These are phyloP conservation scores for Meghimatium bilineatum DNA, from an alignment of 2,888 invertebrate genomes.

Conservation along the genomic window DNA sequence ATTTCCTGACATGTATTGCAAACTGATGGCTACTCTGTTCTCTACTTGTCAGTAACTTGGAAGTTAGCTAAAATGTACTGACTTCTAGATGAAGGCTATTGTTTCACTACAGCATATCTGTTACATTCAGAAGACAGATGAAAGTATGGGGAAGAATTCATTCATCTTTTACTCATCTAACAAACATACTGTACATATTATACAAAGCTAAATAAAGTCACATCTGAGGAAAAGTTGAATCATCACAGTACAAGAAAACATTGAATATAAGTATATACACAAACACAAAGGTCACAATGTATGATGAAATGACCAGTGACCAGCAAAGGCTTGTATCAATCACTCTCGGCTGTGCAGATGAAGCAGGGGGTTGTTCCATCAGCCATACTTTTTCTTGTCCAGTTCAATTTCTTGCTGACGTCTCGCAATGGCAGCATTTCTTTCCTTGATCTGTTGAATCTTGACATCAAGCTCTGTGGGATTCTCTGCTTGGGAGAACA, in stretches of 20 bases:
- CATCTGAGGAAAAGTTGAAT: neutral
- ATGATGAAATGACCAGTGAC: neutral
- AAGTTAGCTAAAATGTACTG: neutral
- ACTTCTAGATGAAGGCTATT: neutral
- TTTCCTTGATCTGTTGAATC: conserved; percentile 65
- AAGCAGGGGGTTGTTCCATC: conserved; percentile 27
- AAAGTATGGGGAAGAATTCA: neutral
- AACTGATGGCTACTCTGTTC: no score
- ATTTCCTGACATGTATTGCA: no score
- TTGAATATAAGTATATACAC: neutral
- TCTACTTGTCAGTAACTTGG: neutral
- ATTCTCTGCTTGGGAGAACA: conserved; percentile 49
- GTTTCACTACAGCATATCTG: neutral
- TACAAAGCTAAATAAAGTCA: neutral
- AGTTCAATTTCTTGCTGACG: conserved; percentile 63
- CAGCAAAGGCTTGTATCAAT: conserved; percentile 9
- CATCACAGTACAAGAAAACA: conserved; percentile 1
- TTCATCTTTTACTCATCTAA: neutral
- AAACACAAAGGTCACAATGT: neutral
- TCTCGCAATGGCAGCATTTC: conserved; percentile 66
- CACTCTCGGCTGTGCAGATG: conserved; percentile 4
- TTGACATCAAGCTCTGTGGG: conserved; percentile 60
- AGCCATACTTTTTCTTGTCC: conserved; percentile 68
- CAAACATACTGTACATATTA: neutral
- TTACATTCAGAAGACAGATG: neutral